Evolutionary conservation across 2,888 invertebrate species (phyloP).

Genomic region (Noctua pronuba): DNA sequence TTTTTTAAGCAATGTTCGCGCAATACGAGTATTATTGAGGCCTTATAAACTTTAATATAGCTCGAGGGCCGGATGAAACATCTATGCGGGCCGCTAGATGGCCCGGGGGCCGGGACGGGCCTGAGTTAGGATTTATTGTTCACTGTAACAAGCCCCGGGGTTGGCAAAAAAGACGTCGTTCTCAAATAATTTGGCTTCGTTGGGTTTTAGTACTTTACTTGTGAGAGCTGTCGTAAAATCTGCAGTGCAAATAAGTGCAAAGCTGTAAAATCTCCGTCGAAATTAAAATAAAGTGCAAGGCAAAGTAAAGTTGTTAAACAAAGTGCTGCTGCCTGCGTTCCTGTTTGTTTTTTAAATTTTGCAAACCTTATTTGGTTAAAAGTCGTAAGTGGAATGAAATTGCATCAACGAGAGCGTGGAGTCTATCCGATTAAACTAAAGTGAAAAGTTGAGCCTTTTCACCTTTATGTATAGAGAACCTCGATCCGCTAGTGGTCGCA

Average conservation of each 20-base stretch:
- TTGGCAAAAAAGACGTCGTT: neutral
- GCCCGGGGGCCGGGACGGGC: too few relatives aligned
- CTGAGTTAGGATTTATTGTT: slow-evolving; percentile 12
- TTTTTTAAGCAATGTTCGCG: too few relatives aligned
- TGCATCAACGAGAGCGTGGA: too few relatives aligned
- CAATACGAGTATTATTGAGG: too few relatives aligned
- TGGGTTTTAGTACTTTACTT: neutral
- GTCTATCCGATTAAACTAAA: neutral
- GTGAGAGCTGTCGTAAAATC: slow-evolving; percentile 5
- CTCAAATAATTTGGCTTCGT: neutral
- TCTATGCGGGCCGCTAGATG: too few relatives aligned
- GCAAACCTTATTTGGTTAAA: neutral
- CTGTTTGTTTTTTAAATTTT: neutral
- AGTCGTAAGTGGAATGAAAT: neutral
- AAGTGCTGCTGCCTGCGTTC: neutral
- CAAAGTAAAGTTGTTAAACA: slow-evolving; percentile 1
- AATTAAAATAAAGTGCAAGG: neutral
- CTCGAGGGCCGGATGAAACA: too few relatives aligned
- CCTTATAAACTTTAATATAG: too few relatives aligned
- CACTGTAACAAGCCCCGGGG: neutral
- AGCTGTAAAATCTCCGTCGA: neutral
- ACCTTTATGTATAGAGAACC: too few relatives aligned
- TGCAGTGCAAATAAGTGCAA: slow-evolving; percentile 10
- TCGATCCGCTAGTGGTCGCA: too few relatives aligned
- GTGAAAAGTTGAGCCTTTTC: neutral